phyloP scores from a whole-genome alignment of 2,113 vertebrate species.

The Lycocorax pyrrhopterus region DNA sequence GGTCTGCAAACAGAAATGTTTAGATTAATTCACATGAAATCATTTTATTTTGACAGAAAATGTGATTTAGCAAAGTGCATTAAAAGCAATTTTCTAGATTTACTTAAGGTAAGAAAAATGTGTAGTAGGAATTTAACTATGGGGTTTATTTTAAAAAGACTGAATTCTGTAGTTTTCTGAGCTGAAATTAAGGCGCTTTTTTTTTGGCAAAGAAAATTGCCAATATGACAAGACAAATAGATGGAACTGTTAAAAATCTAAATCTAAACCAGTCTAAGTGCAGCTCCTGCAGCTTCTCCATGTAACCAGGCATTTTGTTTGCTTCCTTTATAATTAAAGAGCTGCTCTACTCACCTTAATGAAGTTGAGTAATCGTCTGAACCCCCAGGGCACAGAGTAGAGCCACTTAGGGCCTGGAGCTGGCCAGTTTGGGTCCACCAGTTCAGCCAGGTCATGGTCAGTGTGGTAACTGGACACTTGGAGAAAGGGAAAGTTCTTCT shows the following conservation, averaged over 20 bases:
- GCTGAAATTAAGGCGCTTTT: background rate
- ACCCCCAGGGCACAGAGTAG: slow-evolving; percentile 89
- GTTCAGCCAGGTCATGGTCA: slow-evolving; percentile 82
- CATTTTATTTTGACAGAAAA: background rate
- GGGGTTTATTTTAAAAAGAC: background rate
- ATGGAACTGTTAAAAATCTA: background rate
- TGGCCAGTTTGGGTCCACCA: slow-evolving; percentile 89
- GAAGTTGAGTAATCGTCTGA: slow-evolving; percentile 89
- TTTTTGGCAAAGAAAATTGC: background rate
- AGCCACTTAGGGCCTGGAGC: slow-evolving; percentile 86
- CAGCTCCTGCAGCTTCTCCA: background rate
- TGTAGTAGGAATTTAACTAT: background rate
- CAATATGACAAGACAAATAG: background rate
- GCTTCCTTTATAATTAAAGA: background rate
- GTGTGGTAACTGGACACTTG: slow-evolving; percentile 80
- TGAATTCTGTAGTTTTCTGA: background rate
- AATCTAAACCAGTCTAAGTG: background rate
- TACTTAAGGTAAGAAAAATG: background rate
- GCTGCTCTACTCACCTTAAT: slow-evolving; percentile 78
- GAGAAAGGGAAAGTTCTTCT: slow-evolving; percentile 74
- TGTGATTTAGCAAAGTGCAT: background rate
- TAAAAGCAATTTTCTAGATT: background rate
- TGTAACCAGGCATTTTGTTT: background rate
- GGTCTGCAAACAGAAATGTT: slow-evolving; percentile 71
- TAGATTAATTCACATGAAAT: background rate